Base-by-base conservation (phyloP, 2,113 vertebrate genomes). In the Zosterops lateralis region DNA sequence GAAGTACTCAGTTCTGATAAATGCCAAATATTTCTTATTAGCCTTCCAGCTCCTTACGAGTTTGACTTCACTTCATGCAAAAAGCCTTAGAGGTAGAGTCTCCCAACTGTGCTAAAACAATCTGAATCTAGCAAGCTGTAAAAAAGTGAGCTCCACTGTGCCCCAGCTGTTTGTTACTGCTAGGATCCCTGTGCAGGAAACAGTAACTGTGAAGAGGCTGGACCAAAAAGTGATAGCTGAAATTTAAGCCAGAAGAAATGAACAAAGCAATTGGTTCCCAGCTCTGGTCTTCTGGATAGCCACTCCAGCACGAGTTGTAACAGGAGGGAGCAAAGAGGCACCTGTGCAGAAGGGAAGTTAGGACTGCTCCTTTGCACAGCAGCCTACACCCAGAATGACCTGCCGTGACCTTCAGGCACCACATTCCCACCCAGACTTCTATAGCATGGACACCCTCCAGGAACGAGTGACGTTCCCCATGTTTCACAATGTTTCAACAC, bases 401-500 rank as follows among this genome's bases (percentile, higher is more conserved):
- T n/a, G 62, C 28, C 0, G 0, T 24, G 50, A 56, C 36, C 40
- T 50, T 22, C 32, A 32, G 22, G 45, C 34, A 66, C 7, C 65
- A 45, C 2, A 1, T 21, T 17, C 48, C 42, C 44, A 61, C 44
- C 40, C 57, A 72, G 19, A 50, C 36, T 61, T 40, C 22, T 21
- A n/a, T 7, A 17, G 61, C 26, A 75, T 1, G 8, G 68, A 70
- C 36, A 42, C 1, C 10, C 26, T 74, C n/a, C 31, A 21, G 65
- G 71, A 3, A 42, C 24, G 20, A 84, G 44, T 13, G 56, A 34
- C 6, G 50, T 2, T 36, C 17, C 18, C 22, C 2, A 2, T 4
- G 32, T 26, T 87, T 70, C 38, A 86, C 22, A 57, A 7, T 1
- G 9, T 50, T 29, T 32, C 18, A 73, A 76, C 4, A 25, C 13